A percentile compares a stretch with the other conserved stretches of the same genome.
Conservation (phyloP, 2,888 invertebrate genomes). For the Epirrhoe alternata region DNA sequence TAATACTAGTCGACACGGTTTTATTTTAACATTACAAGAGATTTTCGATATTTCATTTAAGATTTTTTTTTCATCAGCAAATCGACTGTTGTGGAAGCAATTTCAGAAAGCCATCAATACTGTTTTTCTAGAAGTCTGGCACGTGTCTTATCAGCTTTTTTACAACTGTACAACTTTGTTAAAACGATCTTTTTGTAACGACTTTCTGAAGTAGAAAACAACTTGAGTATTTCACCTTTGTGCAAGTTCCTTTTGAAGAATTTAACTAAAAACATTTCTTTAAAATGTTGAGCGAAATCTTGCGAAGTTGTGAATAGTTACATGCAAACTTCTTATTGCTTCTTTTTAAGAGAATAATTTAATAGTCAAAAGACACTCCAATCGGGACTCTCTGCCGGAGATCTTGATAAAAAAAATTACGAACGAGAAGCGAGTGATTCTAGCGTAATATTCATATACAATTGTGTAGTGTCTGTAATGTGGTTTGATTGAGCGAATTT, state of each 20-base stretch:
- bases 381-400: too few species aligned
- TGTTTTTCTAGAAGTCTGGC: background rate
- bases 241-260: slow-evolving; percentile 10
- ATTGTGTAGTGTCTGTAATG: too few species aligned
- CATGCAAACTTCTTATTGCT: slow-evolving; percentile 7
- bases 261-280: slow-evolving; percentile 19
- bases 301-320: slow-evolving; percentile 5
- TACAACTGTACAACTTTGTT: slow-evolving; percentile 7
- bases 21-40: slow-evolving; percentile 12
- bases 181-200: slow-evolving; percentile 2
- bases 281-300: slow-evolving; percentile 6
- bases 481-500: too few species aligned
- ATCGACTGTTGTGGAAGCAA: background rate
- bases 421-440: too few species aligned
- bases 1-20: slow-evolving; percentile 17
- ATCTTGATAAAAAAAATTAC: too few species aligned
- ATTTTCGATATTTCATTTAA: too few species aligned
- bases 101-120: background rate
- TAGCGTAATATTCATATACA: too few species aligned
- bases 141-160: background rate
- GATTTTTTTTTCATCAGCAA: too few species aligned
- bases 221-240: slow-evolving; percentile 17
- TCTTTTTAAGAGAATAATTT: background rate
- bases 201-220: slow-evolving; percentile 3
- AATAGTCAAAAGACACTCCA: too few species aligned